These are phyloP conservation scores for Synanthedon tipuliformis DNA, from an alignment of 2,888 invertebrate species.

Conservation along the genomic window DNA sequence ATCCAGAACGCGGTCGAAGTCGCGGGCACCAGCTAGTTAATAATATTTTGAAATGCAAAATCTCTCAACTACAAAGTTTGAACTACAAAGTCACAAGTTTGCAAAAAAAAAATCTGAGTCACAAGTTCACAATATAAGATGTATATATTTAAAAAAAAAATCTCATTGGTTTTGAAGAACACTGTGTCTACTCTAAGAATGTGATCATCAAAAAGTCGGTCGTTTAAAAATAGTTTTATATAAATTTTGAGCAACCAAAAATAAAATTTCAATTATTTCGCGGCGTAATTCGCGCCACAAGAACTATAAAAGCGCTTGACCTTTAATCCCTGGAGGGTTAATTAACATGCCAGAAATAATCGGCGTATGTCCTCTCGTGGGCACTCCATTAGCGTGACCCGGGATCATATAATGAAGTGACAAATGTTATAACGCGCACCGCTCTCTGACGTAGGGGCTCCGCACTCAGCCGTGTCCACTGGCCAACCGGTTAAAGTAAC, in stretches of 20 bases:
- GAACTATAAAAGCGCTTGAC: constrained; percentile 19
- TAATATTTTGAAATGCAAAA: no score
- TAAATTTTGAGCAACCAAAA: no score
- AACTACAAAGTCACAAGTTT: no score
- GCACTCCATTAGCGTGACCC: constrained; percentile 23
- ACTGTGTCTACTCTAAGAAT: no score
- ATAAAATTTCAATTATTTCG: background rate
- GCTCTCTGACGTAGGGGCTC: constrained; percentile 22
- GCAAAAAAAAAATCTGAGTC: no score
- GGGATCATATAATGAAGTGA: constrained; percentile 42
- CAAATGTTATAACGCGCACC: constrained; percentile 37
- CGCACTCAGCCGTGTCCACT: constrained; percentile 20
- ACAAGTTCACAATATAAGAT: no score
- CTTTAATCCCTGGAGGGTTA: constrained; percentile 29
- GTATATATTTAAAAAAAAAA: no score
- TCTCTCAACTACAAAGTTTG: no score
- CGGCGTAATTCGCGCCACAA: constrained; percentile 1
- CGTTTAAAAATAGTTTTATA: background rate
- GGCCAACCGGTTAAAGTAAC: constrained; percentile 10
- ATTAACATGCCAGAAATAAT: constrained; percentile 39
- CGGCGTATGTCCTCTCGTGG: constrained; percentile 11
- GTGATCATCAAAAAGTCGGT: no score
- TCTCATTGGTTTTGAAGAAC: no score
- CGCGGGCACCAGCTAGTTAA: no score
- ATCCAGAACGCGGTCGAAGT: no score